A percentile compares a stretch with the other conserved stretches of the same genome.
These are phyloP conservation scores for Harmothoe impar DNA, from an alignment of 2,888 invertebrate species.

Conservation along the genomic window DNA sequence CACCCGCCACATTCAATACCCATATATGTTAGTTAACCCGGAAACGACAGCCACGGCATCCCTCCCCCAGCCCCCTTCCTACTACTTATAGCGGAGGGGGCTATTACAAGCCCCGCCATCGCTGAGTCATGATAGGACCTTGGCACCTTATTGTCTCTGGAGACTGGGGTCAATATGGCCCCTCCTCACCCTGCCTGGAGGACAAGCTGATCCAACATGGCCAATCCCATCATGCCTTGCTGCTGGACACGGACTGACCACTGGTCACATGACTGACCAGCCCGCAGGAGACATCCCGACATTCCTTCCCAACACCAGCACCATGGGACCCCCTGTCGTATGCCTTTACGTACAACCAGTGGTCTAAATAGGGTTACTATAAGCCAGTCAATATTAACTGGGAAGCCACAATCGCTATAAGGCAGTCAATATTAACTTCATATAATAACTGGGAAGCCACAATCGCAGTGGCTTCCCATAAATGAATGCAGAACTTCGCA, in stretches of 20 bases:
- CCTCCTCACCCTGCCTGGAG: background rate
- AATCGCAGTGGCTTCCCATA: too few relatives aligned
- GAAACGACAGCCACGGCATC: background rate
- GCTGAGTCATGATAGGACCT: constrained; percentile 52
- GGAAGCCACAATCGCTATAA: too few relatives aligned
- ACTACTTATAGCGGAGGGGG: background rate
- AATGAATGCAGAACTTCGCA: too few relatives aligned
- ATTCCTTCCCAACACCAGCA: background rate
- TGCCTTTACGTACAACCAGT: too few relatives aligned
- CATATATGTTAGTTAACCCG: background rate
- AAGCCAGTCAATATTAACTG: too few relatives aligned
- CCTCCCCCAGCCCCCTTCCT: too few relatives aligned
- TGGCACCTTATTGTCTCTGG: constrained; percentile 43
- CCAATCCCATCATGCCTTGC: constrained; percentile 32
- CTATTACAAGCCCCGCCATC: background rate
- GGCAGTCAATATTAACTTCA: too few relatives aligned
- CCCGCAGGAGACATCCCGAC: background rate
- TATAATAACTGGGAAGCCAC: too few relatives aligned
- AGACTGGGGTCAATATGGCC: constrained; percentile 35
- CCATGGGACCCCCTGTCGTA: background rate
- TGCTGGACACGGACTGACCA: background rate
- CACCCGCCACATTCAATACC: constrained; percentile 19
- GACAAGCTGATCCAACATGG: constrained; percentile 52
- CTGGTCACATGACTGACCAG: background rate
- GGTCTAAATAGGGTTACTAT: too few relatives aligned